phyloP scores from a whole-genome alignment of 2,888 invertebrate species.

The Himalopsyche anomala region DNA sequence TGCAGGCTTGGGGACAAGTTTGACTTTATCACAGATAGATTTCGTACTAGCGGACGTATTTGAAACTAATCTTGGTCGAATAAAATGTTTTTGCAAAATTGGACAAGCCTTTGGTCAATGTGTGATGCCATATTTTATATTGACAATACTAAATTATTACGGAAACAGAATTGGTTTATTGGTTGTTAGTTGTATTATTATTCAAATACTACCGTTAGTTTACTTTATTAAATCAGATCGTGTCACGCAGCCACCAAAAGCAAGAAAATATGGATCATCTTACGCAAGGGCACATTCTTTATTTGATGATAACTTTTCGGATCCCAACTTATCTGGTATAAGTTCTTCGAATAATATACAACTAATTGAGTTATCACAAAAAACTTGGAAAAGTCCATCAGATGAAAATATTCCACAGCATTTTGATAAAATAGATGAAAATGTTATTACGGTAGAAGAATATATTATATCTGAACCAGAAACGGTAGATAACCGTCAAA shows the following conservation, averaged over 20 bases:
- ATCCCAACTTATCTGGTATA: conserved; percentile 64
- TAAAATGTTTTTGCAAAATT: conserved; percentile 72
- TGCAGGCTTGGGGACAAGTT: conserved; percentile 74
- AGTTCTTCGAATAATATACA: conserved; percentile 71
- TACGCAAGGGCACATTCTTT: conserved; percentile 69
- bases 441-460: conserved; percentile 36
- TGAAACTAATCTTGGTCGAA: conserved; percentile 71
- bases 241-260: conserved; percentile 70
- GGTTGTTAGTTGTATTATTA: conserved; percentile 71
- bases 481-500: conserved; percentile 74
- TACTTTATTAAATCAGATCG: conserved; percentile 72
- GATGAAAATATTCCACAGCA: conserved; percentile 70
- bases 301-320: conserved; percentile 69
- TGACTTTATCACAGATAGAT: conserved; percentile 75
- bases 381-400: conserved; percentile 74
- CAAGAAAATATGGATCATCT: background rate
- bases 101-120: conserved; percentile 75
- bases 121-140: conserved; percentile 73
- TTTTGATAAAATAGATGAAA: conserved; percentile 66
- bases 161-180: conserved; percentile 72
- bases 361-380: conserved; percentile 72
- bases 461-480: conserved; percentile 72
- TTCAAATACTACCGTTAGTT: conserved; percentile 73
- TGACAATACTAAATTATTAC: conserved; percentile 71
- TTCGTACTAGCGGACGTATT: conserved; percentile 75